Evolutionary conservation across 30 jellyfish, hydroid and myxozoan species (phyloP), one percentile per base, ranked within the genome.

Genomic region (Chironex yamaguchii): DNA sequence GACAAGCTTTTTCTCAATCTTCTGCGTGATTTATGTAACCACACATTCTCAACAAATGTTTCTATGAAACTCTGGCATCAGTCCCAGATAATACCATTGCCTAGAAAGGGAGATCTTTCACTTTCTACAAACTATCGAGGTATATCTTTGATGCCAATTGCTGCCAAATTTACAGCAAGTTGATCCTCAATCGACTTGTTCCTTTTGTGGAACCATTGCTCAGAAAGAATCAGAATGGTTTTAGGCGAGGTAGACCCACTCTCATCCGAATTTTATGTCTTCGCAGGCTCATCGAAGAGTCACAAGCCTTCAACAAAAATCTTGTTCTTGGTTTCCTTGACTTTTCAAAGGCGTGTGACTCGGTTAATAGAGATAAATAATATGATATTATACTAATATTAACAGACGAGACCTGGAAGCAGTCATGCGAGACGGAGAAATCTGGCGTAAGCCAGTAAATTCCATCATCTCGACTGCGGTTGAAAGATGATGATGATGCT

Each of bases 191-290:
- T 29, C 13, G 84, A 26, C 34, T 70, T 23, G 20, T 29, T 21
- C 84, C 84, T 9, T 4, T 3, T 13, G 27, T 70, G 3, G 74
- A 70, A 2, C 75, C 75, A 26, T 20, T 70, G 3, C 28, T 70
- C 24, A 30, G 84, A 14, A 70, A 70, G n/a, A 34, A 70, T 23
- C 84, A 70, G 25, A 70, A 70, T 34, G 84, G 84, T 17, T 70
- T 70, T 29, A 31, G 76, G n/a, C 23, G n/a, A 30, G 25, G 25
- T 70, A 54, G 72, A 54, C 25, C n/a, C n/a, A n/a, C n/a, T n/a
- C n/a, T n/a, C n/a, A n/a, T n/a, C n/a, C n/a, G n/a, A n/a, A n/a
- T n/a, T n/a, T n/a, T n/a, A n/a, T n/a, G n/a, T n/a, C n/a, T n/a
- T n/a, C n/a, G n/a, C n/a, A n/a, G n/a, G n/a, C n/a, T n/a, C n/a